Base-by-base conservation (phyloP, 2,797 vertebrate genomes). In the Chaunax sp. region DNA sequence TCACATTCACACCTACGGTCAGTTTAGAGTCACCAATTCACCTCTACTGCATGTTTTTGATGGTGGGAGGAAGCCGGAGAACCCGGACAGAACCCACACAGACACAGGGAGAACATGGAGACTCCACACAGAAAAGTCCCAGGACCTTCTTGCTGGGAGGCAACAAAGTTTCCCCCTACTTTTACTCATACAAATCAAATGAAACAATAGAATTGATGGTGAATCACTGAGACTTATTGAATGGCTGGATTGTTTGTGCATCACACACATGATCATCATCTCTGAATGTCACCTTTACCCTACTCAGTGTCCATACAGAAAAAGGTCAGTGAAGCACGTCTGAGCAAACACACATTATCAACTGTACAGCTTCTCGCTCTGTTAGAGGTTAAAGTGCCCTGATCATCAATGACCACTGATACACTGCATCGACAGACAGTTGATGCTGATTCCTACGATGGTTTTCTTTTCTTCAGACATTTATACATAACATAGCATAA, bases 321-420 rank as follows among this genome's bases (percentile, higher is more conserved):
- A 25, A 30, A 25, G 60, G 28, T 56, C 59, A 53, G 37, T 28
- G 61, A 71, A 40, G 54, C 68, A 61, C 4, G 20, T 43, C 69
- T 51, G 40, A 70, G 60, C 53, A 77, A 79, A 80, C 66, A 74
- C 33, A 53, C 44, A 44, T 76, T 37, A 69, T 63, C 67, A 55
- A 28, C 52, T 37, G 7, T 20, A 49, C 16, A 45, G 47, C 23
- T 53, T 5, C 20, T 0, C 16, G 37, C 33, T 25, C 38, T 3
- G 38, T 38, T 15, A 4, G 26, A 55, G 59, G 28, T 61, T 19
- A 15, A 57, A 52, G 40, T 59, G 64, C 41, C 9, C 20, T 16
- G n/a, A 45, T 12, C 19, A 66, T n/a, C 8, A 51, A 23, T n/a
- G 44, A 14, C 23, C 22, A 30, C 37, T 16, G 37, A 1, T 23